These are phyloP conservation scores for Diplolepis rosae DNA, from an alignment of 2,888 invertebrate species.

Conservation along the genomic window DNA sequence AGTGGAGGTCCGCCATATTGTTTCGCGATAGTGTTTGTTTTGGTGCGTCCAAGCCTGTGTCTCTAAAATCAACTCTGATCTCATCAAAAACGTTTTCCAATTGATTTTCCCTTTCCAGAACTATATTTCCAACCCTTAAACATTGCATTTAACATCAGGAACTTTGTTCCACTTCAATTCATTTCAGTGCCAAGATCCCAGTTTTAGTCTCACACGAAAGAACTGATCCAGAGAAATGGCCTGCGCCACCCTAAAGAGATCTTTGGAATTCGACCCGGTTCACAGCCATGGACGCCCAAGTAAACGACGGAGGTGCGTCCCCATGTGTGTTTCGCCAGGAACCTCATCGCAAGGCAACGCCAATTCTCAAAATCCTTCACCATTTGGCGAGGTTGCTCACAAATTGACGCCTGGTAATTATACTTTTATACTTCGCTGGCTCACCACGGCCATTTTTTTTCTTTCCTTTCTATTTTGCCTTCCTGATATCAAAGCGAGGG, in stretches of 20 bases:
- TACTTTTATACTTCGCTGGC: neutral
- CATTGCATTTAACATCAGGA: neutral
- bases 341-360: constrained; percentile 69
- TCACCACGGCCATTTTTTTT: constrained; percentile 63
- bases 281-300: constrained; percentile 88
- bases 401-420: constrained; percentile 92
- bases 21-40: constrained; percentile 70
- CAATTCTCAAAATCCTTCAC: constrained; percentile 78
- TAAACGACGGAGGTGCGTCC: constrained; percentile 93
- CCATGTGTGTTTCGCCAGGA: constrained; percentile 83
- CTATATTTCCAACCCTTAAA: neutral
- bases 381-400: constrained; percentile 88
- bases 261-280: constrained; percentile 94
- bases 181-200: constrained; percentile 2
- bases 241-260: constrained; percentile 97
- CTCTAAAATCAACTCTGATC: constrained; percentile 52
- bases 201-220: constrained; percentile 45
- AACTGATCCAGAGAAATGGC: constrained; percentile 81
- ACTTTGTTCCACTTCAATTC: neutral
- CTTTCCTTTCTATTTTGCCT: constrained; percentile 11
- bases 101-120: neutral
- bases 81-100: neutral
- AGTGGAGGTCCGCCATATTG: constrained; percentile 69
- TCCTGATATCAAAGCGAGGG: neutral
- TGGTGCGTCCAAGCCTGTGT: constrained; percentile 56